Conservation (phyloP, 2,888 invertebrate genomes). For the Dryobotodes eremita region DNA sequence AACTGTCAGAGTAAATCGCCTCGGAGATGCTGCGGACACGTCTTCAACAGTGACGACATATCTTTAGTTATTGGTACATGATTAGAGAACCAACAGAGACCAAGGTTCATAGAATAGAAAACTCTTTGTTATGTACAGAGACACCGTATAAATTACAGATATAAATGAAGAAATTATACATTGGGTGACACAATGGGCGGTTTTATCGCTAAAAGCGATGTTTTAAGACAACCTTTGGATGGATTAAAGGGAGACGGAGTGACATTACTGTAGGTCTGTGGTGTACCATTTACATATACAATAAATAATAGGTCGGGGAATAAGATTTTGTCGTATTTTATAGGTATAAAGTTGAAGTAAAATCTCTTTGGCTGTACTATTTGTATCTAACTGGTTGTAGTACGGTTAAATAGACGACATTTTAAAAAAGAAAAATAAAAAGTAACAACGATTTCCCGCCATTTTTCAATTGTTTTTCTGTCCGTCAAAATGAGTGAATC, state of each 20-base stretch:
- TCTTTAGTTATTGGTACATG: constrained; percentile 7
- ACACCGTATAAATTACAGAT: not conserved
- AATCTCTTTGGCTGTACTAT: too few species aligned
- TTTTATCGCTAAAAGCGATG: not conserved
- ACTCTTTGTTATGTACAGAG: not conserved
- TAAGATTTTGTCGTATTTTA: too few species aligned
- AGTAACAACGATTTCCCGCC: too few species aligned
- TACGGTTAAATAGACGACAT: too few species aligned
- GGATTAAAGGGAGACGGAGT: not conserved
- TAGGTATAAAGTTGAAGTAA: too few species aligned
- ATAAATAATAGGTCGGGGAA: too few species aligned
- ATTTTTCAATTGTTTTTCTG: too few species aligned
- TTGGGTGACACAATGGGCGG: not conserved
- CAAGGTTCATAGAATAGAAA: not conserved
- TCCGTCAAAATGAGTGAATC: too few species aligned
- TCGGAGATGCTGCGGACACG: constrained; percentile 35
- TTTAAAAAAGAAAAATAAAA: too few species aligned
- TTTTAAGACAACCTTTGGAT: not conserved
- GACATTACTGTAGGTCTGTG: not conserved
- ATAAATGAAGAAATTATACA: not conserved
- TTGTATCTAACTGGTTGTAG: too few species aligned
- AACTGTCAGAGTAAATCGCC: constrained; percentile 45
- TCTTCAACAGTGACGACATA: constrained; percentile 21
- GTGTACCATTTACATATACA: too few species aligned
- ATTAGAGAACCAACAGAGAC: constrained; percentile 18